Evolutionary conservation across 2,797 vertebrate genomes (phyloP).

Genomic region (Poeciliopsis infans): DNA sequence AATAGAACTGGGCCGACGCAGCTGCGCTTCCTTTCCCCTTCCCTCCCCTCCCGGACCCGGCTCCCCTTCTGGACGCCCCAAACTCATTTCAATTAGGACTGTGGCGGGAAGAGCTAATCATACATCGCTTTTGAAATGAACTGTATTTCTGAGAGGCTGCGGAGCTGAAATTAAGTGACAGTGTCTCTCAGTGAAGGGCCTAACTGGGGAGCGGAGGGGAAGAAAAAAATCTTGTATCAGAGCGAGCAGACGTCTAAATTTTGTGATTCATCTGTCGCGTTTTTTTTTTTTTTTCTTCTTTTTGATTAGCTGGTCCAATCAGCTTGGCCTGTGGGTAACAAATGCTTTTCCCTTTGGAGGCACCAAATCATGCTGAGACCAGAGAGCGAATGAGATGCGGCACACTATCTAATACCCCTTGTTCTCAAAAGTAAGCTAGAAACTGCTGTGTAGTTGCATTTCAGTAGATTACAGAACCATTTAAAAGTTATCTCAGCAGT

Average conservation of each 20-base stretch:
- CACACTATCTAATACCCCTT: not conserved
- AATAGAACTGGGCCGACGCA: conserved; percentile 52
- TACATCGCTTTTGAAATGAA: conserved; percentile 66
- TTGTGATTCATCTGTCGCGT: conserved; percentile 50
- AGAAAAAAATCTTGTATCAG: conserved; percentile 48
- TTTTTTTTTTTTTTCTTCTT: conserved; percentile 27
- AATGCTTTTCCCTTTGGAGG: conserved; percentile 11
- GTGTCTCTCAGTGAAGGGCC: conserved; percentile 38
- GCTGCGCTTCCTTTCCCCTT: conserved; percentile 34
- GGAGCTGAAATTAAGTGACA: conserved; percentile 36
- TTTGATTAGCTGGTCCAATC: conserved; percentile 55
- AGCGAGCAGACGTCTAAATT: conserved; percentile 47
- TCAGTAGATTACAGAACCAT: not conserved
- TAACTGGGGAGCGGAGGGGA: conserved; percentile 13
- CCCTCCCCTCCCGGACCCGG: not conserved
- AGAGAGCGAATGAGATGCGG: not conserved
- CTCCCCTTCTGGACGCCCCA: conserved; percentile 13
- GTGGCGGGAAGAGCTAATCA: conserved; percentile 68
- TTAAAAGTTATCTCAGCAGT: not conserved
- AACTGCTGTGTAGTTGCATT: not conserved
- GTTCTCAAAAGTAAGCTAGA: not conserved
- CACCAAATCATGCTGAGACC: not conserved
- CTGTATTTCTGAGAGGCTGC: conserved; percentile 48
- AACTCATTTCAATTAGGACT: conserved; percentile 71
- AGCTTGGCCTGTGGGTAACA: conserved; percentile 28